Conservation (phyloP, 2,113 vertebrate genomes). For the Podilymbus podiceps region DNA sequence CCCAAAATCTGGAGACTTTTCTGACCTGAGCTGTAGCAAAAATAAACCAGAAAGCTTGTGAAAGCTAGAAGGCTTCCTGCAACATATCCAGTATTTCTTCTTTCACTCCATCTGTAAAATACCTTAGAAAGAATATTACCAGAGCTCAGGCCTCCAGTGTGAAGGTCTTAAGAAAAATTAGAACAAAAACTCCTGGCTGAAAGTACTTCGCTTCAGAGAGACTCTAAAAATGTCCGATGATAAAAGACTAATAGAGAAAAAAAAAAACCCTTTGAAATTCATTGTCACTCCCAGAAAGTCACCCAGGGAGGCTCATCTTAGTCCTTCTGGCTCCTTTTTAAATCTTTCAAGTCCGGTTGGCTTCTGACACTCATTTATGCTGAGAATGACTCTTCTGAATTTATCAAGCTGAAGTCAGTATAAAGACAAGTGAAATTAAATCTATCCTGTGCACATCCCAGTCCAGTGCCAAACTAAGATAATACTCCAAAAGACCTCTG, state of each 20-base stretch:
- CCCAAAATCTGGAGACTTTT: background rate
- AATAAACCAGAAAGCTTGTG: background rate
- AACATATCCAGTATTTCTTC: background rate
- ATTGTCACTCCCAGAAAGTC: background rate
- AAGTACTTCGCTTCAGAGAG: background rate
- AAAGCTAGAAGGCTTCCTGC: background rate
- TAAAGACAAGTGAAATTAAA: background rate
- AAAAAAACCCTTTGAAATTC: background rate
- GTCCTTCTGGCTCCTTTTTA: background rate
- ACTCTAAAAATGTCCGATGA: background rate
- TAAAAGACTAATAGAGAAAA: background rate
- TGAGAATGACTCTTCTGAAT: background rate
- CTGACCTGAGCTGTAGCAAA: background rate
- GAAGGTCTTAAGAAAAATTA: background rate
- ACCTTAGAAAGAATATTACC: background rate
- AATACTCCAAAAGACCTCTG: background rate
- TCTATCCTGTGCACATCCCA: background rate
- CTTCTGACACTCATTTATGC: background rate
- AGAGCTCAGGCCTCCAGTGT: background rate
- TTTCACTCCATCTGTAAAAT: background rate
- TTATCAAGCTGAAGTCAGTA: background rate
- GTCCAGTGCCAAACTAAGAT: background rate
- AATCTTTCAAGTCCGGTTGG: background rate
- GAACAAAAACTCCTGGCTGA: background rate
- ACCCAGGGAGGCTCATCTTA: background rate